These are phyloP conservation scores for Acanthaster planci DNA, from an alignment of 35 echinoderm and acorn worm species.

Conservation along the genomic window DNA sequence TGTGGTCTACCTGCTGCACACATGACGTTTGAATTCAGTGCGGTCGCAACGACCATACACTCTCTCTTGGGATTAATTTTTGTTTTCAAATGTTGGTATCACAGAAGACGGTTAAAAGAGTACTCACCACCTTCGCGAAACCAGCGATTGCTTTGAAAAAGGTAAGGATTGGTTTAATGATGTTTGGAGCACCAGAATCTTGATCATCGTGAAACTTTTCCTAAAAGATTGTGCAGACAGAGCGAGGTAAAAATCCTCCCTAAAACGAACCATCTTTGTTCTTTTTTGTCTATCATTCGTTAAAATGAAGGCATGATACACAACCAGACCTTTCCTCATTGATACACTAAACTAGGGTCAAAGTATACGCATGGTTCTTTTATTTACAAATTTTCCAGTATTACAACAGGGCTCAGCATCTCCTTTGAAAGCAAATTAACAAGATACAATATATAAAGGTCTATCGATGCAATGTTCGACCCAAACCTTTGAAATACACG, in stretches of 20 bases:
- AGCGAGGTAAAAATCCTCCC: neutral
- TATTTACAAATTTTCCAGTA: too few relatives aligned
- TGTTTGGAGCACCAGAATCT: neutral
- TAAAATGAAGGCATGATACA: too few relatives aligned
- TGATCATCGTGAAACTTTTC: constrained; percentile 4
- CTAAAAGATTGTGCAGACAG: neutral
- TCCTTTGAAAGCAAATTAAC: too few relatives aligned
- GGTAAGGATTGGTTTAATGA: neutral
- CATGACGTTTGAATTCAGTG: neutral
- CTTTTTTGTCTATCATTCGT: too few relatives aligned
- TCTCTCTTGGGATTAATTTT: neutral
- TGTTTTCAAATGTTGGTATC: too few relatives aligned
- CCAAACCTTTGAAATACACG: too few relatives aligned
- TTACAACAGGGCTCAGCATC: too few relatives aligned
- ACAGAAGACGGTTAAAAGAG: neutral
- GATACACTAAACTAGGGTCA: too few relatives aligned
- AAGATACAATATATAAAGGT: too few relatives aligned
- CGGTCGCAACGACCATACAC: neutral
- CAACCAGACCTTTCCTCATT: too few relatives aligned
- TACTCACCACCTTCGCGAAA: neutral
- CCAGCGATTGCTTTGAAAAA: constrained; percentile 10
- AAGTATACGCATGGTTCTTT: too few relatives aligned
- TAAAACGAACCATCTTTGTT: neutral
- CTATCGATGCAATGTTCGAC: too few relatives aligned
- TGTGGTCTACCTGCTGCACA: neutral